A percentile compares a stretch with the other conserved stretches of the same genome.
phyloP scores from a whole-genome alignment of 2,888 invertebrate genomes.

The Antheraea yamamai region DNA sequence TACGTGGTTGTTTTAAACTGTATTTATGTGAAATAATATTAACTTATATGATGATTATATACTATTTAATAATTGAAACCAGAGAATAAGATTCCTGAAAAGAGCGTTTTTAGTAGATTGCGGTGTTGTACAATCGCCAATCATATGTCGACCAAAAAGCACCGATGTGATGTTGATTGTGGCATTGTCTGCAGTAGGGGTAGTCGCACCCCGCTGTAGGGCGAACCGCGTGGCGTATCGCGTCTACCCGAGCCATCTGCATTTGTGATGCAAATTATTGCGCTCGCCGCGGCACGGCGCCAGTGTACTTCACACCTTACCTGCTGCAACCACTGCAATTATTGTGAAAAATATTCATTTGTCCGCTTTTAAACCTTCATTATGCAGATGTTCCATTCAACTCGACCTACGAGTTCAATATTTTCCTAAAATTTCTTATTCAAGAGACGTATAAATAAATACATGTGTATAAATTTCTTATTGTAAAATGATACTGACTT shows the following conservation, averaged over 20 bases:
- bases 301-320: conserved; percentile 69
- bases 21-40: background rate
- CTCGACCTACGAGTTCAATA: conserved; percentile 20
- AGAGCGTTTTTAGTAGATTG: conserved; percentile 48
- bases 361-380: conserved; percentile 60
- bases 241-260: conserved; percentile 59
- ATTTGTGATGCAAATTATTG: conserved; percentile 73
- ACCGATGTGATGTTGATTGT: conserved; percentile 80
- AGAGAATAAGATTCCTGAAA: background rate
- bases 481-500: conserved; percentile 55
- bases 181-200: conserved; percentile 72
- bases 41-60: background rate
- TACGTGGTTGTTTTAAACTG: background rate
- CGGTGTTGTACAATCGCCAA: conserved; percentile 74
- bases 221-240: conserved; percentile 56
- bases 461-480: conserved; percentile 38
- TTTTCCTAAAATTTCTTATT: background rate
- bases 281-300: conserved; percentile 61
- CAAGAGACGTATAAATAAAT: conserved; percentile 20
- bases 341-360: conserved; percentile 79
- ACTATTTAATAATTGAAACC: background rate
- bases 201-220: conserved; percentile 51
- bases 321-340: conserved; percentile 70
- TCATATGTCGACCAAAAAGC: conserved; percentile 77
- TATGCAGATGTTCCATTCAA: conserved; percentile 46